Evolutionary conservation across 2,888 invertebrate genomes (phyloP), one percentile per base, ranked within the genome.

Genomic region (Bhutanitis thaidina): DNA sequence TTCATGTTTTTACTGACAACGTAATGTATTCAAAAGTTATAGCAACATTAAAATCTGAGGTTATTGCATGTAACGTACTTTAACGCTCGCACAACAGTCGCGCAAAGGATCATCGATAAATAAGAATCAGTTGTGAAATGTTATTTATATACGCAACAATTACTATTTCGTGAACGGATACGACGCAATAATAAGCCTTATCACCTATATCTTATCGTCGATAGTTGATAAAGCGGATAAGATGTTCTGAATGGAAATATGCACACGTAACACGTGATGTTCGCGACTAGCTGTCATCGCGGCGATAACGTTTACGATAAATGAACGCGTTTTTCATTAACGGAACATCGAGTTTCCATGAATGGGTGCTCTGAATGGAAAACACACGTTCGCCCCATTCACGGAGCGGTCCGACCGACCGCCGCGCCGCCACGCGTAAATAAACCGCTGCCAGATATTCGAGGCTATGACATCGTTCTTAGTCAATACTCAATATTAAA

Each of bases 281-380:
- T 61, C 60, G 51, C 61, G 62, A 60, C 60, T 58, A 63, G 63
- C 58, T 53, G 60, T 56, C 54, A 53, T 52, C 41, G 54, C 38
- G 53, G 54, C 74, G 82, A 79, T 84, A 81, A 80, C 60, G 71
- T 30, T 29, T 25, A 67, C 76, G 74, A 77, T 75, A 76, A 76
- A 74, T 70, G 63, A 71, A 65, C 69, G 74, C 73, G 77, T 80
- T 87, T 88, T 88, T 87, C 86, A 87, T 86, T 81, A 87, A 85
- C 76, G 74, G 77, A 71, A 64, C 74, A 75, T 66, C 80, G 77
- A 76, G 80, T 88, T 88, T 87, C 87, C 87, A 82, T 89, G 85
- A 89, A 88, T 88, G 88, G 84, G 62, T 70, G 71, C 65, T 60
- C 70, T 85, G 75, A 86, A 87, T 88, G 85, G 78, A 87, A 87